phyloP scores from a whole-genome alignment of 2,888 invertebrate species.

The Rhaphigaster nebulosa region DNA sequence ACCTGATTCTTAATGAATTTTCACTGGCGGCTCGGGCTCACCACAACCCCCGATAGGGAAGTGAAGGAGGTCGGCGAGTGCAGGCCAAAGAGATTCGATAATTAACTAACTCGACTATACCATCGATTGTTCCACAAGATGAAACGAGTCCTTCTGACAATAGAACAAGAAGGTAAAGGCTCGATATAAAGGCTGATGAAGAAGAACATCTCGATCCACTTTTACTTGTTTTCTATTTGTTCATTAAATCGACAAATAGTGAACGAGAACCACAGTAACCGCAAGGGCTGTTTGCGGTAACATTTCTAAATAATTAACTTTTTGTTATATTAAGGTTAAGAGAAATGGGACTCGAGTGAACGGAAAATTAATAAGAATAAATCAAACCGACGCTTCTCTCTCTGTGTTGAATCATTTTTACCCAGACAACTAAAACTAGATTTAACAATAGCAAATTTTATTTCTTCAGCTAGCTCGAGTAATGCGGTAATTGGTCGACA shows the following conservation, averaged over 20 bases:
- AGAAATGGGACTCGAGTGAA: neutral
- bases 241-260: neutral
- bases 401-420: neutral
- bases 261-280: neutral
- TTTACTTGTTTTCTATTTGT: conserved; percentile 32
- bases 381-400: neutral
- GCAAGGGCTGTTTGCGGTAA: neutral
- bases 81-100: neutral
- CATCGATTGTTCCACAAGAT: conserved; percentile 9
- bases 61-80: neutral
- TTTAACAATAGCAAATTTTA: too few relatives aligned
- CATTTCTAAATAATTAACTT: neutral
- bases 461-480: too few relatives aligned
- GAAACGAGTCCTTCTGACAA: neutral
- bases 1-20: conserved; percentile 6
- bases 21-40: neutral
- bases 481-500: too few relatives aligned
- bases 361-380: neutral
- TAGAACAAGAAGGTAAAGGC: neutral
- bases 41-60: conserved; percentile 1
- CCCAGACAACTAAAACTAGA: too few relatives aligned
- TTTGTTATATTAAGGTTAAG: neutral
- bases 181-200: neutral
- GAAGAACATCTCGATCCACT: neutral
- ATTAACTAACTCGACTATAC: neutral